Base-by-base conservation (phyloP, 1,140 invertebrate genomes). In the Himalopsyche phryganea region DNA sequence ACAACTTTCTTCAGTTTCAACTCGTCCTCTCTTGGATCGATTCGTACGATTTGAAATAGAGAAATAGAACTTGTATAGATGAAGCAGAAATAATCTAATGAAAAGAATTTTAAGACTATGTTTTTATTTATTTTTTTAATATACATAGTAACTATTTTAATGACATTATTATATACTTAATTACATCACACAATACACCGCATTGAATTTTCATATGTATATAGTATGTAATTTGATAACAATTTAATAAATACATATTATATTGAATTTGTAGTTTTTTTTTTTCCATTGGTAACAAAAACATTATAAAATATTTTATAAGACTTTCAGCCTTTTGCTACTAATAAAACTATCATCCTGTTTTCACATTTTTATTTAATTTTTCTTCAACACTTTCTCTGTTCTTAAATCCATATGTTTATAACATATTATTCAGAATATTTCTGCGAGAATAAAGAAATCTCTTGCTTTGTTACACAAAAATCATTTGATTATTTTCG, bases 41-140 rank as follows among this genome's bases (percentile, higher is more conserved):
- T n/a, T n/a, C n/a, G n/a, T n/a, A n/a, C n/a, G n/a, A n/a, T n/a
- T n/a, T n/a, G n/a, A n/a, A n/a, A n/a, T n/a, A n/a, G n/a, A n/a
- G n/a, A n/a, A n/a, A 28, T 28, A 28, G 9, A 9, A 5, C 3
- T 28, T 28, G 23, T 28, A 28, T 28, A 3, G 23, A n/a, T n/a
- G n/a, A n/a, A n/a, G n/a, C n/a, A 28, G 23, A 28, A 28, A 28
- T 28, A 9, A 28, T 5, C 9, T 28, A 9, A 5, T 28, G 23
- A 28, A 28, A 28, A 28, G 4, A 28, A 28, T 28, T 28, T 28
- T 28, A 28, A 41, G 6, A 4, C 20, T 47, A 23, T 4, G 20
- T 17, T 46, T 46, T 46, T 18, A 41, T 14, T 41, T n/a, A 36
- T 36, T 41, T 41, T 41, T 41, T 41, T 5, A 41, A 41, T 14